Evolutionary conservation across 1,140 invertebrate genomes (phyloP), one percentile per base, ranked within the genome.

Genomic region (Drosophila subobscura): DNA sequence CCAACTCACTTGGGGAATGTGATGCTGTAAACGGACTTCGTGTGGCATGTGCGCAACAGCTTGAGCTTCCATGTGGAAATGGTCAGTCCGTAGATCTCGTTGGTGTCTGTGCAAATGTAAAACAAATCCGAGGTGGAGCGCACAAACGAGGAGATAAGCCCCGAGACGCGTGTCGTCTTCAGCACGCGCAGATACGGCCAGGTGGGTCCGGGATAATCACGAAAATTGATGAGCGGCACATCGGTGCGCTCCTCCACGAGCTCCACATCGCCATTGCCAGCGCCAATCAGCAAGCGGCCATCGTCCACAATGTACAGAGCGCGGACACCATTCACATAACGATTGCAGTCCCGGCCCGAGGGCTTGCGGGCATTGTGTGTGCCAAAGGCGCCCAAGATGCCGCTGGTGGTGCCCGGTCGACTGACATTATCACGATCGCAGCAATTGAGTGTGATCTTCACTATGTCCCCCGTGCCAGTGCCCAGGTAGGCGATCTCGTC

Each of bases 61-160:
- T 94, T 94, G 0, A 94, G 92, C 2, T 93, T 91, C 89, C 97
- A 97, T 40, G 94, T 94, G 1, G 92, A 55, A n/a, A 96, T 89
- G 78, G 95, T 94, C 12, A 98, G 94, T 41, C 94, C 93, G 91
- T 97, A 98, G 58, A 98, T 96, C 92, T 98, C 97, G 74, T 96
- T 96, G 55, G 93, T 92, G 2, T 92, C 92, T 1, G 97, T 97
- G 12, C 96, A 97, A 20, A 96, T 94, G 0, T 96, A 90, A 23
- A 95, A 92, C 3, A 93, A 92, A 8, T 94, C 91, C 25, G 93
- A 84, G 29, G 93, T 92, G 72, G 94, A 92, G 12, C 94, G 63
- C 51, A 94, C 92, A 60, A 96, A 91, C 0, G 96, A 96, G 0
- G 95, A 95, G 2, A 96, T 94, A 5, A 93, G 81, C 14, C 93